Evolutionary conservation across 1,140 invertebrate species (phyloP).

Genomic region (Cydia splendana): DNA sequence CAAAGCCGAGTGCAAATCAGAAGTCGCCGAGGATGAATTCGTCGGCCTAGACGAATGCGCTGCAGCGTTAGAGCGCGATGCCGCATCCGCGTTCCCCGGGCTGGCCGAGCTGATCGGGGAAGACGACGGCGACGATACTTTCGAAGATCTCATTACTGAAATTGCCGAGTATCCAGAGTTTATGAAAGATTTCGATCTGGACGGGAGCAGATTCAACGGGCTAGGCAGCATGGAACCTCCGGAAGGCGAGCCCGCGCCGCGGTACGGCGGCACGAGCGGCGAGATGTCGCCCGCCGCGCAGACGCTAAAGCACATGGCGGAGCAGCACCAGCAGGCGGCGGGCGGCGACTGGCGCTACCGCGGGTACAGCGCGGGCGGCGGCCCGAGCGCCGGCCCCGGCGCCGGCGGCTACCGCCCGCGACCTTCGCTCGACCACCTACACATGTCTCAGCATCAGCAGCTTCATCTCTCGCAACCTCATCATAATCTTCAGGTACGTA

Average conservation of each 20-base stretch:
- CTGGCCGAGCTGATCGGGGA: slow-evolving; percentile 90
- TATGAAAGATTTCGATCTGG: slow-evolving; percentile 89
- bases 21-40: slow-evolving; percentile 90
- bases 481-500: slow-evolving; percentile 86
- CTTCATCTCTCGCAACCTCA: slow-evolving; percentile 90
- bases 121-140: slow-evolving; percentile 90
- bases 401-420: slow-evolving; percentile 81
- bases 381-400: slow-evolving; percentile 81
- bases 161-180: slow-evolving; percentile 92
- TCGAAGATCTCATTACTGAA: slow-evolving; percentile 94
- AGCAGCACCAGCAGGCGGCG: slow-evolving; percentile 93
- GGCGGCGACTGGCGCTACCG: slow-evolving; percentile 80
- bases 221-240: slow-evolving; percentile 60
- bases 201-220: slow-evolving; percentile 77
- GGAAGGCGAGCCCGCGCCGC: slow-evolving; percentile 77
- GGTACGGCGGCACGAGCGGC: slow-evolving; percentile 63
- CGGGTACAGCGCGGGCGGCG: slow-evolving; percentile 76
- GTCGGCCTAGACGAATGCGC: slow-evolving; percentile 90
- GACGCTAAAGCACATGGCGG: slow-evolving; percentile 97
- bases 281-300: slow-evolving; percentile 94
- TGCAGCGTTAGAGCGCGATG: slow-evolving; percentile 89
- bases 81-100: slow-evolving; percentile 87
- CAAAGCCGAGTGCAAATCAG: slow-evolving; percentile 89
- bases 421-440: slow-evolving; percentile 81
- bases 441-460: slow-evolving; percentile 93